Evolutionary conservation across 1,140 invertebrate genomes (phyloP).

Genomic region (Apis dorsata): DNA sequence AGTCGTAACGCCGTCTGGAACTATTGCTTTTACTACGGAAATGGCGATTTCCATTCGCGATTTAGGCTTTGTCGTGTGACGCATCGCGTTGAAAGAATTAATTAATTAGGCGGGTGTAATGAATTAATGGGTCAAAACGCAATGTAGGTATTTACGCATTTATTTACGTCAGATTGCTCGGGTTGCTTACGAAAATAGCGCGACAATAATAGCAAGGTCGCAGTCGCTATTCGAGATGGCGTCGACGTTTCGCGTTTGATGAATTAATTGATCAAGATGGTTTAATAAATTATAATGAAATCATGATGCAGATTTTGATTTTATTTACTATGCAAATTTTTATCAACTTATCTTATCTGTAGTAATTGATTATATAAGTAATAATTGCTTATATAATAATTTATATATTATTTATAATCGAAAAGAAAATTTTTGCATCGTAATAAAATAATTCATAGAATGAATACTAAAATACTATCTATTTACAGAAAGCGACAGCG

Average conservation of each 20-base stretch:
- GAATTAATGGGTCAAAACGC: neutral
- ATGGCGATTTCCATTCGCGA: constrained; percentile 18
- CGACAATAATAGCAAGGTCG: constrained; percentile 30
- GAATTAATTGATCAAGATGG: constrained; percentile 6
- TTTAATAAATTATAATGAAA: neutral
- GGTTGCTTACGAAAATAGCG: constrained; percentile 7
- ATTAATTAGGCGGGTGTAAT: neutral
- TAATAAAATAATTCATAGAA: neutral
- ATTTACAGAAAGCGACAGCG: neutral
- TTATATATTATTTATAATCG: too few species aligned
- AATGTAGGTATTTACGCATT: neutral
- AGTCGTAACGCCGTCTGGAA: constrained; percentile 22
- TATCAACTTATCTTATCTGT: neutral
- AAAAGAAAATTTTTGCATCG: too few species aligned
- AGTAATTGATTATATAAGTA: neutral
- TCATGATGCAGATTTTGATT: neutral
- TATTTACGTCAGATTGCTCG: neutral
- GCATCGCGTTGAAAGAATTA: neutral
- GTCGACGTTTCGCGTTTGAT: constrained; percentile 8
- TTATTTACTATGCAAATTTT: neutral
- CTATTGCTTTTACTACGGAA: constrained; percentile 17
- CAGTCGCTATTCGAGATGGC: neutral
- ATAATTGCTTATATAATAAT: too few species aligned
- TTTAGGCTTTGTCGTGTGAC: too few species aligned
- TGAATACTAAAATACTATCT: neutral